These are phyloP conservation scores for Triplophysa dalaica DNA, from an alignment of 2,113 vertebrate genomes.

Conservation along the genomic window DNA sequence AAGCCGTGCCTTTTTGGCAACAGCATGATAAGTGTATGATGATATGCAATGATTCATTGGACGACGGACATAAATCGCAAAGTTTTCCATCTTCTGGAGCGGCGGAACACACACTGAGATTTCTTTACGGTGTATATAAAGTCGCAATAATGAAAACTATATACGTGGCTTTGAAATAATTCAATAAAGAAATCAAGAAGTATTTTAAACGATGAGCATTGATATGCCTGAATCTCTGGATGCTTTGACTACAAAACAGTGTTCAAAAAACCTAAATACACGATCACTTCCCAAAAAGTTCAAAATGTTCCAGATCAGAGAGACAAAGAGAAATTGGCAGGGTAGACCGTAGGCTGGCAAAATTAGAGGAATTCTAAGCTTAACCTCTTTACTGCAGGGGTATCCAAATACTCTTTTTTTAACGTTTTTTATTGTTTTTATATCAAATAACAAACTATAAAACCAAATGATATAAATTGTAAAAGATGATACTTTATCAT, in stretches of 20 bases:
- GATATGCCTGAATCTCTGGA: background rate
- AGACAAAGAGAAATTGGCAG: background rate
- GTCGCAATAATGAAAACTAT: background rate
- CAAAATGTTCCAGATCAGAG: conserved; percentile 19
- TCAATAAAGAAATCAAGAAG: background rate
- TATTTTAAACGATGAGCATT: background rate
- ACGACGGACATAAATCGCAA: background rate
- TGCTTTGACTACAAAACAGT: background rate
- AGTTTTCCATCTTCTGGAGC: conserved; percentile 11
- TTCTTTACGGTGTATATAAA: background rate
- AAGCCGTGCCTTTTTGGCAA: background rate
- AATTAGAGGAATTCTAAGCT: conserved; percentile 34
- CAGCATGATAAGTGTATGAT: background rate
- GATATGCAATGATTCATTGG: conserved; percentile 40
- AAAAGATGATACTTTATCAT: too few relatives aligned
- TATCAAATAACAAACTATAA: too few relatives aligned
- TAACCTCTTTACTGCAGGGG: too few relatives aligned
- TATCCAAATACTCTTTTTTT: too few relatives aligned
- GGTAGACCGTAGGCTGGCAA: conserved; percentile 5
- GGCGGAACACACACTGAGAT: background rate
- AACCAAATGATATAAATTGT: too few relatives aligned
- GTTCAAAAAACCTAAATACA: conserved; percentile 29
- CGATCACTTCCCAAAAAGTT: too few relatives aligned
- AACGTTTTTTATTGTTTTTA: too few relatives aligned
- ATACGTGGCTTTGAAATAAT: background rate